Percentiles rank a stretch among this genome's conserved stretches.
These are phyloP conservation scores for Anticlea derivata DNA, from an alignment of 2,888 invertebrate genomes.

Conservation along the genomic window DNA sequence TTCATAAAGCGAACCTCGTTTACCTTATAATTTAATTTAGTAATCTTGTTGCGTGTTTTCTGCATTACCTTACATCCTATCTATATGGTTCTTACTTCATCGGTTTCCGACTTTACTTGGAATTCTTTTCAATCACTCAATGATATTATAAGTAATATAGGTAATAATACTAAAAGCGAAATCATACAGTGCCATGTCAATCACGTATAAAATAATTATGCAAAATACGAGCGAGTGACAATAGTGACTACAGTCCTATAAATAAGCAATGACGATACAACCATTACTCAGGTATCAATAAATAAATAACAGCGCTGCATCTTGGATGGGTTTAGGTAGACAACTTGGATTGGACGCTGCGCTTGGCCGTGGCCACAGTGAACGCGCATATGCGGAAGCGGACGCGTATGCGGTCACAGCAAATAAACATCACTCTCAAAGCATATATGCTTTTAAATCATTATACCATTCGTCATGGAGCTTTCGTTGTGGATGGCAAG, in stretches of 20 bases:
- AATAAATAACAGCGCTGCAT: constrained; percentile 37
- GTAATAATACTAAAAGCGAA: background rate
- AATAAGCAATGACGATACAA: constrained; percentile 63
- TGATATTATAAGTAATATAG: no score
- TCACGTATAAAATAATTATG: constrained; percentile 45
- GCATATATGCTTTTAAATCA: no score
- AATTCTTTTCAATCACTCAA: constrained; percentile 16
- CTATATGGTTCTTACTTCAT: constrained; percentile 1
- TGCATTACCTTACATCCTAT: background rate
- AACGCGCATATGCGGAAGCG: background rate
- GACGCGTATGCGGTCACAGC: background rate
- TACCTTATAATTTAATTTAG: constrained; percentile 13
- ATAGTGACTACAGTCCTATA: constrained; percentile 73
- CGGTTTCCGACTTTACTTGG: constrained; percentile 21
- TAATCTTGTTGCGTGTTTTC: constrained; percentile 11
- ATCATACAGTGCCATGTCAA: constrained; percentile 27
- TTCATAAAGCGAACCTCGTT: no score
- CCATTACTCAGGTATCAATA: constrained; percentile 53
- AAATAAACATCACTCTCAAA: no score
- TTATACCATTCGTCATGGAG: no score
- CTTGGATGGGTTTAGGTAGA: background rate
- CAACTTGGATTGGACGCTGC: background rate
- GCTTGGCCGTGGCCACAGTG: background rate
- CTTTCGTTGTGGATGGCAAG: no score
- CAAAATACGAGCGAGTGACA: constrained; percentile 42